Evolutionary conservation across 2,797 vertebrate species (phyloP).

Genomic region (Clangula hyemalis): DNA sequence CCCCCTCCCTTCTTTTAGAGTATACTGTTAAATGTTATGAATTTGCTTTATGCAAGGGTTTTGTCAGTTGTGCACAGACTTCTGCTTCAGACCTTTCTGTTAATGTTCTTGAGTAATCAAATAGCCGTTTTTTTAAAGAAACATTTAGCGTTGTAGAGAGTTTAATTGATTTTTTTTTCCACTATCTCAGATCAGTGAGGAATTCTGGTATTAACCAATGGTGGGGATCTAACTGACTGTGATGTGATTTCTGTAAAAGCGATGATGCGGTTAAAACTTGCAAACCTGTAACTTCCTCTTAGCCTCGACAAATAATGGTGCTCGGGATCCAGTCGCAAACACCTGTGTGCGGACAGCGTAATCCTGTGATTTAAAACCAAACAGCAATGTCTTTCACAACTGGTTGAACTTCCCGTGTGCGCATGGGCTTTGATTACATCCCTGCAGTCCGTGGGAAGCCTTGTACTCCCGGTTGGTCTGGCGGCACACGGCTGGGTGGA

Average conservation of each 20-base stretch:
- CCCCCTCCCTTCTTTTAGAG: not conserved
- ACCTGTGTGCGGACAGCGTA: not conserved
- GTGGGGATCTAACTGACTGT: not conserved
- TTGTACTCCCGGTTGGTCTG: not conserved
- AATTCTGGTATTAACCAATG: not conserved
- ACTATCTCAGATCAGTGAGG: not conserved
- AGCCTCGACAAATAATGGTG: constrained; percentile 33
- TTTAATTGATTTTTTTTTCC: constrained; percentile 12
- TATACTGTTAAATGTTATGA: constrained; percentile 16
- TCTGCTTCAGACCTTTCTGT: constrained; percentile 10
- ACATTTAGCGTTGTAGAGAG: constrained; percentile 31
- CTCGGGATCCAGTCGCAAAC: constrained; percentile 49
- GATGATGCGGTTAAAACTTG: not conserved
- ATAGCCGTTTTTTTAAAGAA: constrained; percentile 3
- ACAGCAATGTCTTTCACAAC: not conserved
- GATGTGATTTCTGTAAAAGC: constrained; percentile 33
- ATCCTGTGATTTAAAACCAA: constrained; percentile 20
- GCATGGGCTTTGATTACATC: not conserved
- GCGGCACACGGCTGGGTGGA: not conserved
- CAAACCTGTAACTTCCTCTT: constrained; percentile 49
- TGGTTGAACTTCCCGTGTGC: not conserved
- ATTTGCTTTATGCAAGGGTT: constrained; percentile 32
- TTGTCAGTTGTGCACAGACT: constrained; percentile 25
- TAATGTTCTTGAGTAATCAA: constrained; percentile 34
- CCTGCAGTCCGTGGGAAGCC: not conserved